Evolutionary conservation across 2,888 invertebrate genomes (phyloP).

Genomic region (Drosophila rellima): DNA sequence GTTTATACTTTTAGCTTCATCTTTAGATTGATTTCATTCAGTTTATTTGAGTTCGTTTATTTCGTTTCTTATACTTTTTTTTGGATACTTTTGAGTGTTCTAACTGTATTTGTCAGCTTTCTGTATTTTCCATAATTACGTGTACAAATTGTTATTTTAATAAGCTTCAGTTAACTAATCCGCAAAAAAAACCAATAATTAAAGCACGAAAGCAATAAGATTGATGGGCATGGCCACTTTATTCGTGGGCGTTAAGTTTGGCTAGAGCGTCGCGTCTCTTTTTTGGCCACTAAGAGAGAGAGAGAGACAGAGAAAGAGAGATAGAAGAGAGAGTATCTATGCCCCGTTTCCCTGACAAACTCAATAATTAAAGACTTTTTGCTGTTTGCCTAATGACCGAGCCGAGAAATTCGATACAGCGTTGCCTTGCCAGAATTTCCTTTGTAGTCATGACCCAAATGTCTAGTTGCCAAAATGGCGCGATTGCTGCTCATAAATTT

Average conservation of each 20-base stretch:
- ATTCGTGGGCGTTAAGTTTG: constrained; percentile 66
- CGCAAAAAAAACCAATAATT: constrained; percentile 2
- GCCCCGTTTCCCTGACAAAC: constrained; percentile 10
- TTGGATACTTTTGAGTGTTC: background rate
- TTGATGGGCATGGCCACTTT: constrained; percentile 60
- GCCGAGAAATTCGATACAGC: constrained; percentile 8
- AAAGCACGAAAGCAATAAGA: constrained; percentile 54
- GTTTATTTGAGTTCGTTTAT: background rate
- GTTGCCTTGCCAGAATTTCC: constrained; percentile 56
- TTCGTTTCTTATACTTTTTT: background rate
- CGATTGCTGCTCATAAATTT: constrained; percentile 53
- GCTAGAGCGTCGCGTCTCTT: constrained; percentile 33
- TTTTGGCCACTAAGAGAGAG: background rate
- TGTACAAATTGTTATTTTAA: constrained; percentile 16
- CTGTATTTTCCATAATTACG: background rate
- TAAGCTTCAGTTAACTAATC: constrained; percentile 2
- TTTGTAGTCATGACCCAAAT: constrained; percentile 74
- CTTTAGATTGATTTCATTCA: background rate
- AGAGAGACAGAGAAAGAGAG: background rate
- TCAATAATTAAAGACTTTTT: constrained; percentile 64
- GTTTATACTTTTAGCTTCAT: no score
- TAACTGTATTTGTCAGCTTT: background rate
- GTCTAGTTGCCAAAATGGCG: constrained; percentile 59
- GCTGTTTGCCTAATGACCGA: constrained; percentile 56
- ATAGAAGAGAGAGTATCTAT: background rate